A percentile compares a stretch with the other conserved stretches of the same genome.
Conservation (phyloP, 2,888 invertebrate genomes). For the Crossocerus cetratus region DNA sequence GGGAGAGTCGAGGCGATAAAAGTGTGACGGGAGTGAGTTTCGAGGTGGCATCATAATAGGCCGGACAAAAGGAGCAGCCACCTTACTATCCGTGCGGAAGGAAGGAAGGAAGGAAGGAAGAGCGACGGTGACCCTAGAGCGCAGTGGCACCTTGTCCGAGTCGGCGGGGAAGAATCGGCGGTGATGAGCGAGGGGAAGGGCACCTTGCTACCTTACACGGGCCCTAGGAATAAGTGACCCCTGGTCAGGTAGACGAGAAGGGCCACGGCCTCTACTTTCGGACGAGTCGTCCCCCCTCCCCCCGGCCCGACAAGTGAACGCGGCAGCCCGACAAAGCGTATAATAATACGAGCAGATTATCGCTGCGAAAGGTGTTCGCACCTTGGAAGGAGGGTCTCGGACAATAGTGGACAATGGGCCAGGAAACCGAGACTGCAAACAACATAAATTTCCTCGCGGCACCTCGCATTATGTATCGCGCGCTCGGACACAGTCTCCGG, state of each 20-base stretch:
- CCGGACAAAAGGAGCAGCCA: neutral
- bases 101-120: conserved; percentile 11
- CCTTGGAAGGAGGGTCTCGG: conserved; percentile 73
- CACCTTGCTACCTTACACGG: conserved; percentile 41
- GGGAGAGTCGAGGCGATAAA: too few relatives aligned
- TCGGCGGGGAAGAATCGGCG: conserved; percentile 31
- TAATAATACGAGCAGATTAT: conserved; percentile 75
- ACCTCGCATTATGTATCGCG: conserved; percentile 32
- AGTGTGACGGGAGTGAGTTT: neutral
- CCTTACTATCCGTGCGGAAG: conserved; percentile 8
- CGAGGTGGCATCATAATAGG: neutral
- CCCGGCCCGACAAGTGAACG: conserved; percentile 63
- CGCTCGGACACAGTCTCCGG: conserved; percentile 35
- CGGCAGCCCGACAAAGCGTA: conserved; percentile 70
- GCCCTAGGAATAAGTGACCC: conserved; percentile 64
- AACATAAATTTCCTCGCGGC: conserved; percentile 73
- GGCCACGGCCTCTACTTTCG: conserved; percentile 38
- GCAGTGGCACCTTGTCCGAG: conserved; percentile 20
- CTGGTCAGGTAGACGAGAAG: conserved; percentile 73
- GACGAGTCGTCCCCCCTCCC: conserved; percentile 29
- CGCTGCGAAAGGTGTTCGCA: conserved; percentile 75
- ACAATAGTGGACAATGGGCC: conserved; percentile 74
- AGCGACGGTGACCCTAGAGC: conserved; percentile 31
- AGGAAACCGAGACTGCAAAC: conserved; percentile 76
- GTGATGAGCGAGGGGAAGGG: conserved; percentile 25